Evolutionary conservation across 2,113 vertebrate genomes (phyloP).

Genomic region (Turnix velox): DNA sequence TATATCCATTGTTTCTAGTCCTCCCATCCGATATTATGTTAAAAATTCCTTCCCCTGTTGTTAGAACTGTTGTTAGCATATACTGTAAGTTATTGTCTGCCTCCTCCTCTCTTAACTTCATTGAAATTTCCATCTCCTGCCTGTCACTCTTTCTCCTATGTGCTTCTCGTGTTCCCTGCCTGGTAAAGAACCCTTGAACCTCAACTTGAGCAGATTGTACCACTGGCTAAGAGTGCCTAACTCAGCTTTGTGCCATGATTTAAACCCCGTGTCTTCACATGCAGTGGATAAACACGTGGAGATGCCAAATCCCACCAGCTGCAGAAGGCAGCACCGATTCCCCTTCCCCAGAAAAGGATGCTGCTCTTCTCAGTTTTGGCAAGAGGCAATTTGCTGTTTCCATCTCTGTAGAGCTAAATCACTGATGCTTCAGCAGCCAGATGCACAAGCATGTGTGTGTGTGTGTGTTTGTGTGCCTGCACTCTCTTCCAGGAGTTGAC

Average conservation of each 20-base stretch:
- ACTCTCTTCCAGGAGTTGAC: neutral
- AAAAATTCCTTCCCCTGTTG: too few species aligned
- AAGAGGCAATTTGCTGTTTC: neutral
- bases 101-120: neutral
- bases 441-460: neutral
- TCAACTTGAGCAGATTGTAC: neutral
- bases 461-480: neutral
- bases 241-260: neutral
- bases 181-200: neutral
- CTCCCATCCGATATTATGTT: too few species aligned
- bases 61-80: neutral
- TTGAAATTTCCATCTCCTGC: neutral
- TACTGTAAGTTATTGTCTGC: neutral
- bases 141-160: neutral
- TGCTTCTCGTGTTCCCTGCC: neutral
- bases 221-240: neutral
- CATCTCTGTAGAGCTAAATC: neutral
- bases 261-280: neutral
- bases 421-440: neutral
- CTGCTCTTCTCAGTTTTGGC: neutral
- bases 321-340: neutral
- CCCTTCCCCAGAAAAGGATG: neutral
- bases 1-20: too few species aligned
- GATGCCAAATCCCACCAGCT: neutral
- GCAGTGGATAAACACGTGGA: neutral